Conservation (phyloP, 2,113 vertebrate species). For the Centropus unirufus region DNA sequence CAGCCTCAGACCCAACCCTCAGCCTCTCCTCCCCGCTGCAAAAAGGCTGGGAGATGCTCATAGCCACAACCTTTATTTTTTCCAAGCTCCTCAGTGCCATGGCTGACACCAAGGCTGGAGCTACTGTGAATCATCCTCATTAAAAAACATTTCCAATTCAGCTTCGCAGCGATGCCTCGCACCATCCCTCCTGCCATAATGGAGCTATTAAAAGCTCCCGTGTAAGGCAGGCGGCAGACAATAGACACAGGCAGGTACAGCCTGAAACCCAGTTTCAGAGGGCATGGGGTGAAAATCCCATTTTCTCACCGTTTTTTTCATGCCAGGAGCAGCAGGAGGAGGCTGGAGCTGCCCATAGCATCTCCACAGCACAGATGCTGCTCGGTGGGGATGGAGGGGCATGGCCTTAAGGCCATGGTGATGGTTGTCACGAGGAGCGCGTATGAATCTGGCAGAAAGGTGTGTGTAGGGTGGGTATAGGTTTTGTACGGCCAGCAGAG, state of each 20-base stretch:
- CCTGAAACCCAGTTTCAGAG: not conserved
- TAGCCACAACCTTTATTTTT: not conserved
- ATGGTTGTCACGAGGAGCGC: not conserved
- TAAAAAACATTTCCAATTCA: not conserved
- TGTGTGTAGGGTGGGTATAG: not conserved
- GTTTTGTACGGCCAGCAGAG: not conserved
- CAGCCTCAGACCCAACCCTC: not conserved
- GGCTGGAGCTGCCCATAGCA: not conserved
- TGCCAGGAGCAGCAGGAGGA: not conserved
- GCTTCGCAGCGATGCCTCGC: not conserved
- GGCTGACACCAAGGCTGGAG: not conserved
- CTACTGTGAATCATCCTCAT: not conserved
- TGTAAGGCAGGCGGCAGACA: not conserved
- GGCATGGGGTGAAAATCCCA: rapidly evolving
- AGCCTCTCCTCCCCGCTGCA: not conserved
- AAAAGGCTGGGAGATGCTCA: not conserved
- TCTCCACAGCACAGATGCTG: not conserved
- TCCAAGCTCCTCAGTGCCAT: not conserved
- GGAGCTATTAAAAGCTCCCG: not conserved
- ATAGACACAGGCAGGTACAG: not conserved
- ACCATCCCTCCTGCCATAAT: not conserved
- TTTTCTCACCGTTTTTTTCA: not conserved
- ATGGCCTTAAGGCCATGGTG: not conserved
- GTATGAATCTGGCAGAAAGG: not conserved
- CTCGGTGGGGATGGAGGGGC: not conserved